Evolutionary conservation across 2,797 vertebrate genomes (phyloP), one percentile per base, ranked within the genome.

Genomic region (Ambastaia sidthimunki): DNA sequence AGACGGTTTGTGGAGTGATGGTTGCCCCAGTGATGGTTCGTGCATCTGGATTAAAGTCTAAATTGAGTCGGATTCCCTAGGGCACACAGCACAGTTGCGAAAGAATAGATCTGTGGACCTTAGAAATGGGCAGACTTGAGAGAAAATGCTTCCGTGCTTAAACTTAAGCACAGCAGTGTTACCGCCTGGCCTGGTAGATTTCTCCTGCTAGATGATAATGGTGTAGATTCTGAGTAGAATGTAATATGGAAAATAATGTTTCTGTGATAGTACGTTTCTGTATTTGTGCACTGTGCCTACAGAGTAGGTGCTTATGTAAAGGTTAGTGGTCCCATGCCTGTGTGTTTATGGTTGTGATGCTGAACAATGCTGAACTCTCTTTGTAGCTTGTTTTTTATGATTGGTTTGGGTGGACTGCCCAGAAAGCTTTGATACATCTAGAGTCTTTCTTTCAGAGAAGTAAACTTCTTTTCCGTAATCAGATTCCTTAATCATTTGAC

Each of bases 31-130:
- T 41, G 47, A 72, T 44, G 19, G 69, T 11, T 47, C 48, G 54
- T 25, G 5, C 2, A 7, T 4, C 16, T 65, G 60, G 69, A 79
- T 79, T 62, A 65, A 65, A 65, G 59, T 63, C 21, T 55, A 65
- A 65, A 78, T 63, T 5, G 28, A 79, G 69, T 55, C 16, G 0
- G 3, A 52, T 41, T 79, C 69, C 57, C 34, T 21, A 44, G 48
- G 68, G n/a, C 16, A 28, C 0, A 1, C 57, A 52, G 19, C 11
- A 2, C 9, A 16, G 44, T 78, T 48, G 18, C 62, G 67, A 28
- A 31, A 37, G 25, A 78, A 52, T 6, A 1, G 31, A 7, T 28
- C 55, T 52, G 5, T 78, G 47, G n/a, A 63, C 67, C 6, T 70
- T 34, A 37, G 21, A 31, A 69, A 59, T 31, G 37, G 41, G 41